Percentiles rank a stretch among this genome's conserved stretches.
Conservation (phyloP, 2,113 vertebrate species). For the Kryptolebias marmoratus region DNA sequence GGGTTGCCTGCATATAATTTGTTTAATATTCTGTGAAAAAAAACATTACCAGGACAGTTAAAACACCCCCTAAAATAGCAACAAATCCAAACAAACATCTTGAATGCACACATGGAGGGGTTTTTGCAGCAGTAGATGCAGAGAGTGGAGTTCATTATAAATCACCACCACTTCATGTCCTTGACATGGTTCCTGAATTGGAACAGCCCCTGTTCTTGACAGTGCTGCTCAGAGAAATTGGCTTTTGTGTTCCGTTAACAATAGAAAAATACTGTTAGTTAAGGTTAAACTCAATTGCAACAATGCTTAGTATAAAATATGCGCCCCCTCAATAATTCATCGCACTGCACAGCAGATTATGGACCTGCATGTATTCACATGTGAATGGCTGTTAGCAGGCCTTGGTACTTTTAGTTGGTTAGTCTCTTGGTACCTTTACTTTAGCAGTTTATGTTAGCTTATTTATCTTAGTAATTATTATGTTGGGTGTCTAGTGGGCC, state of each 20-base stretch:
- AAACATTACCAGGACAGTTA: slow-evolving; percentile 10
- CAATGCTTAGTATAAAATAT: slow-evolving; percentile 62
- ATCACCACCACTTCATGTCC: slow-evolving; percentile 53
- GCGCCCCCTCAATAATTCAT: slow-evolving; percentile 41
- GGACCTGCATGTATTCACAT: slow-evolving; percentile 15
- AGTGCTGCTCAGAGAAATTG: slow-evolving; percentile 49
- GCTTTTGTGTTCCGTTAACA: slow-evolving; percentile 74
- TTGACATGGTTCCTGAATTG: slow-evolving; percentile 59
- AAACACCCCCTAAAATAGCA: not conserved
- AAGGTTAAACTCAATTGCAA: slow-evolving; percentile 64
- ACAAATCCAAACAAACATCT: not conserved
- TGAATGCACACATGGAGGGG: not conserved
- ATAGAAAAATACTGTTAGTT: slow-evolving; percentile 62
- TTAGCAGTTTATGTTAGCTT: no score
- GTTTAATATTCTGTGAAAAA: not conserved
- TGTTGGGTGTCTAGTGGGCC: no score
- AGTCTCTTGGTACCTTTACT: no score
- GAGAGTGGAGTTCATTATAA: not conserved
- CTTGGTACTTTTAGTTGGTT: no score
- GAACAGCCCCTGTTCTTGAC: slow-evolving; percentile 41
- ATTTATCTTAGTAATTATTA: no score
- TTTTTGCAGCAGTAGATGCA: not conserved
- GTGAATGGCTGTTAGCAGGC: not conserved
- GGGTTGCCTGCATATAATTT: no score
- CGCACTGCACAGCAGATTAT: slow-evolving; percentile 14